Evolutionary conservation across 2,888 invertebrate species (phyloP).

Genomic region (Drosophila gaucha): DNA sequence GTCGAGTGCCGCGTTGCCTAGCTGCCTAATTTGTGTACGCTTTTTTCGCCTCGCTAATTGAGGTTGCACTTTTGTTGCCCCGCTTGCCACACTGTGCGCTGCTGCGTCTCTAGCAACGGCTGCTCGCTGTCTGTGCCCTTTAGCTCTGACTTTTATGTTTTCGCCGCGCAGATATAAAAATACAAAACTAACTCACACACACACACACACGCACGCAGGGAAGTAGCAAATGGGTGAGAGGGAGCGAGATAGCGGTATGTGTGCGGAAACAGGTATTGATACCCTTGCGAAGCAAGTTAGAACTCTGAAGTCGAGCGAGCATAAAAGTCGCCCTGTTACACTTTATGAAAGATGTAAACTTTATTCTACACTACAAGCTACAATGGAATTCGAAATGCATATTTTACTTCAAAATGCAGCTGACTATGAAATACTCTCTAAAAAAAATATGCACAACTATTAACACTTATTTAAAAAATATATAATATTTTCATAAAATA

Average conservation of each 20-base stretch:
- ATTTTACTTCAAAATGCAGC: too few species aligned
- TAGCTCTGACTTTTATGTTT: constrained; percentile 76
- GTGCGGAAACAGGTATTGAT: constrained; percentile 40
- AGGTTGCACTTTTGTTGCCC: constrained; percentile 21
- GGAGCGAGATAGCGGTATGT: constrained; percentile 8
- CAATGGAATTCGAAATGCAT: background rate
- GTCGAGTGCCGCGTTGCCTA: constrained; percentile 47
- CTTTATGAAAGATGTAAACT: background rate
- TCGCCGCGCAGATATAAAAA: constrained; percentile 66
- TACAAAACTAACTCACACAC: constrained; percentile 49
- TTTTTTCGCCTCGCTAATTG: constrained; percentile 47
- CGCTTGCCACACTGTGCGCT: constrained; percentile 59
- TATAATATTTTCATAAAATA: too few species aligned
- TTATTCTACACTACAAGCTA: background rate
- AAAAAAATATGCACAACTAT: too few species aligned
- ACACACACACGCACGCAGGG: constrained; percentile 25
- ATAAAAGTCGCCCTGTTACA: constrained; percentile 8
- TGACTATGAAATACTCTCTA: background rate
- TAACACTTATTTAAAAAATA: background rate
- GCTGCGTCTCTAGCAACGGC: constrained; percentile 53
- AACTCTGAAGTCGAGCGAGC: constrained; percentile 26
- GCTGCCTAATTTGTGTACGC: constrained; percentile 35
- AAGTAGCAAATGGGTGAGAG: background rate
- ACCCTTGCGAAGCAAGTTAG: constrained; percentile 36
- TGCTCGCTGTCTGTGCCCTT: constrained; percentile 73